Evolutionary conservation across 2,113 vertebrate species (phyloP), one percentile per base, ranked within the genome.

Genomic region (Gymnorhina tibicen): DNA sequence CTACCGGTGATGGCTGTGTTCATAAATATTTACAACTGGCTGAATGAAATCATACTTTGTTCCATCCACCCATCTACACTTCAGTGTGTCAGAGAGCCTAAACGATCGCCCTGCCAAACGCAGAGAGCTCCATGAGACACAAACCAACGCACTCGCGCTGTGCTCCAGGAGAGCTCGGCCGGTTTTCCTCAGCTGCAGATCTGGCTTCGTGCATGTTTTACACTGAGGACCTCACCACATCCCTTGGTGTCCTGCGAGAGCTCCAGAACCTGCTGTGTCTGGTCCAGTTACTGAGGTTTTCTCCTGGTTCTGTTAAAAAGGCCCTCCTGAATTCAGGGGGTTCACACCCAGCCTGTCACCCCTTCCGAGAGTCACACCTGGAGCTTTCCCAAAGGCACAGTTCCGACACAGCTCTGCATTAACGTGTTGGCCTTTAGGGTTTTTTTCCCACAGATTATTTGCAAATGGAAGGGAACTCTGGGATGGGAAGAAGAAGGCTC

Each of bases 21-120:
- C 74, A 96, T 97, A 97, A 98, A 97, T 97, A 98, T 98, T 98
- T 98, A 98, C 94, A 97, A 97, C 92, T 73, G 83, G 56, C 95
- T 92, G 93, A 96, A 95, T 95, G 94, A 96, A 95, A 96, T 84
- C 80, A 91, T 91, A 60, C 93, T 97, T 97, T 92, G 21, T 92
- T 95, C 89, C 93, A 92, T 89, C 95, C 88, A 84, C 74, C 58
- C 93, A 85, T 89, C 85, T 35, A 91, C 93, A 63, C 80, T 92
- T 47, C 35, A 93, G 89, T 68, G 80, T 92, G 64, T 93, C 89
- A 63, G 67, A 56, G 24, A 81, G 60, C 73, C 83, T 69, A 67
- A 96, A 89, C 64, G 74, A 24, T 44, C 24, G 62, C 47, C 26
- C 76, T 95, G 95, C 86, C 95, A 96, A 86, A 84, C 6, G 16